Conservation (phyloP, 2,113 vertebrate genomes). For the Octodon degus region DNA sequence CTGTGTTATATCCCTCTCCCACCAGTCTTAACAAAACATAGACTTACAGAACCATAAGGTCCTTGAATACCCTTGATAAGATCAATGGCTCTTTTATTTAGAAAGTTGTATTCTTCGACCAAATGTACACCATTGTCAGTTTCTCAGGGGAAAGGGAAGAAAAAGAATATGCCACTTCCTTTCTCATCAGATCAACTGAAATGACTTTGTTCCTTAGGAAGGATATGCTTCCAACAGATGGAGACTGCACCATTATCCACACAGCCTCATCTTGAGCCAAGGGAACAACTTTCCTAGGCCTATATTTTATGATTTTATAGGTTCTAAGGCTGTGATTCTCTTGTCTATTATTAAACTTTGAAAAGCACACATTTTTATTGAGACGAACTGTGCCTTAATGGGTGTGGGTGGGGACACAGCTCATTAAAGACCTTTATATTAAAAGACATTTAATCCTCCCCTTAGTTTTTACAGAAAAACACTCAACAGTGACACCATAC, state of each 20-base stretch:
- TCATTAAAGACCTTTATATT: conserved; percentile 49
- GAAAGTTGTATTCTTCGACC: conserved; percentile 47
- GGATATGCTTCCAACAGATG: not conserved
- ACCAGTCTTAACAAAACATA: conserved; percentile 16
- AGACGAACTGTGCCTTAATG: conserved; percentile 48
- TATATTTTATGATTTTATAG: conserved; percentile 65
- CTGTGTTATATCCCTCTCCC: not conserved
- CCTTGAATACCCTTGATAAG: conserved; percentile 55
- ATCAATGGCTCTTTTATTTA: conserved; percentile 37
- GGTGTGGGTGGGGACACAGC: conserved; percentile 36
- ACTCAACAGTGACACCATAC: conserved; percentile 62
- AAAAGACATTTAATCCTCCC: conserved; percentile 77
- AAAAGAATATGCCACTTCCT: not conserved
- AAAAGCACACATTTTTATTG: conserved; percentile 67
- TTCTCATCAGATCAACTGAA: not conserved
- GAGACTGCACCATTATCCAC: not conserved
- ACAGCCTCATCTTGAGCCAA: not conserved
- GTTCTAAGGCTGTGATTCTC: conserved; percentile 61
- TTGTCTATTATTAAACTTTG: conserved; percentile 17
- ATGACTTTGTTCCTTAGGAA: not conserved
- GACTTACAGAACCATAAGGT: not conserved
- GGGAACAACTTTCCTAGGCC: not conserved
- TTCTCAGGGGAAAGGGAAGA: not conserved
- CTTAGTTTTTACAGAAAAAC: conserved; percentile 69
- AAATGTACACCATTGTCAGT: not conserved